Evolutionary conservation across 92 coral and sea anemone genomes (phyloP).

Genomic region (Blastomussa wellsi): DNA sequence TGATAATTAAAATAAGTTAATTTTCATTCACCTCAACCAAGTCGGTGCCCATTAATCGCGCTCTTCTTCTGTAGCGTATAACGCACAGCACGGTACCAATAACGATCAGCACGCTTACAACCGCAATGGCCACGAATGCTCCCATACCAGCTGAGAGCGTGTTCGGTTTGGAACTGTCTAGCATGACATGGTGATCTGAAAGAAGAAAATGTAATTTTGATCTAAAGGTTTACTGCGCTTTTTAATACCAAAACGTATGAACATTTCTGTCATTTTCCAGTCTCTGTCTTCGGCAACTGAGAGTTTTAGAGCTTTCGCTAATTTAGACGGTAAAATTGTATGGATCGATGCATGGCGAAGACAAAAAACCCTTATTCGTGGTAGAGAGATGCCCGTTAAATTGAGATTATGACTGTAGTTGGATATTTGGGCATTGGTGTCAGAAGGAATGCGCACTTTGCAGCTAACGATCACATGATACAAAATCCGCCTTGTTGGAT

Average conservation of each 20-base stretch:
- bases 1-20: neutral
- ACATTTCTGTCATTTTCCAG: neutral
- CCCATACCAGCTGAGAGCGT: conserved; percentile 90
- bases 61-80: conserved; percentile 64
- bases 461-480: too few relatives aligned
- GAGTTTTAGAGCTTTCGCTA: too few relatives aligned
- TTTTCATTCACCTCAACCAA: conserved; percentile 56
- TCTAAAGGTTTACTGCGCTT: neutral
- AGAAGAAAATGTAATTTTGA: neutral
- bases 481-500: too few relatives aligned
- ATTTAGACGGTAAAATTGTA: too few relatives aligned
- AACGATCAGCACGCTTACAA: conserved; percentile 57
- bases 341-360: too few relatives aligned
- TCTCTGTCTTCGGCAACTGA: too few relatives aligned
- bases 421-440: too few relatives aligned
- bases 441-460: too few relatives aligned
- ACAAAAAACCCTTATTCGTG: too few relatives aligned
- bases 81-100: conserved; percentile 63
- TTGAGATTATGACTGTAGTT: too few relatives aligned
- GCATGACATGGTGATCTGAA: conserved; percentile 54
- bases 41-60: conserved; percentile 49
- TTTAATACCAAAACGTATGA: neutral
- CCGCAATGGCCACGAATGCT: conserved; percentile 73
- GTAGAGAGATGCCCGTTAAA: too few relatives aligned
- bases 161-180: conserved; percentile 69